Conservation (phyloP, 2,797 vertebrate genomes). For the Alca torda region DNA sequence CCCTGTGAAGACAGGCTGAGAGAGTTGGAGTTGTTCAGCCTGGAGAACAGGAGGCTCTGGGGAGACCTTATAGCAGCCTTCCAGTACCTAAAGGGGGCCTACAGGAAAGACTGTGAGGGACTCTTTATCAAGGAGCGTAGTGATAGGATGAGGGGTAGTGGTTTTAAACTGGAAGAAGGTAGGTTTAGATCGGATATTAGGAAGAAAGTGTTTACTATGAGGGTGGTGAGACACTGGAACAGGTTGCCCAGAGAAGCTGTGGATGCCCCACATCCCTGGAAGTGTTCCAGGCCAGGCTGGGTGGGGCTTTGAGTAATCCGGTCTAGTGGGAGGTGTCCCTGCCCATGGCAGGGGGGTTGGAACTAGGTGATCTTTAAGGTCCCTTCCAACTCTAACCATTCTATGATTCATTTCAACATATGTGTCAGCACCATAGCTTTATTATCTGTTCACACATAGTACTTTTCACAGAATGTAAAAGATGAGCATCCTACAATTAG, state of each 20-base stretch:
- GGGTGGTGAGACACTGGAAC: background rate
- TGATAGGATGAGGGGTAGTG: background rate
- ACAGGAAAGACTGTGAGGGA: background rate
- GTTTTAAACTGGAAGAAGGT: background rate
- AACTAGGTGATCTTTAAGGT: background rate
- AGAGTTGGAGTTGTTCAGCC: background rate
- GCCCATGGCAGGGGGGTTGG: background rate
- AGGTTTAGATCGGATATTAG: background rate
- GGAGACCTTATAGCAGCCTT: background rate
- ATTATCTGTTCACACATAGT: background rate
- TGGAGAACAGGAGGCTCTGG: background rate
- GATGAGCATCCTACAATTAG: background rate
- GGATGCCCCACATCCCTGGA: background rate
- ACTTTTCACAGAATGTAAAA: background rate
- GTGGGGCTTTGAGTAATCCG: background rate
- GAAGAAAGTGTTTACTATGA: background rate
- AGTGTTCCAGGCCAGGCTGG: background rate
- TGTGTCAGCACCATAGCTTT: background rate
- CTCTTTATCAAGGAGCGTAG: background rate
- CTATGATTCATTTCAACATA: background rate
- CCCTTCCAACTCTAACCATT: background rate
- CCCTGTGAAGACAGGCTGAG: too few relatives aligned
- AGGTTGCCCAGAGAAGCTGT: background rate
- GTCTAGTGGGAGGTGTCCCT: background rate
- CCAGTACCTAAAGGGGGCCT: background rate